Base-by-base conservation (phyloP, 37 sponge, comb jelly and placozoan species). In the Axinella damicornis region DNA sequence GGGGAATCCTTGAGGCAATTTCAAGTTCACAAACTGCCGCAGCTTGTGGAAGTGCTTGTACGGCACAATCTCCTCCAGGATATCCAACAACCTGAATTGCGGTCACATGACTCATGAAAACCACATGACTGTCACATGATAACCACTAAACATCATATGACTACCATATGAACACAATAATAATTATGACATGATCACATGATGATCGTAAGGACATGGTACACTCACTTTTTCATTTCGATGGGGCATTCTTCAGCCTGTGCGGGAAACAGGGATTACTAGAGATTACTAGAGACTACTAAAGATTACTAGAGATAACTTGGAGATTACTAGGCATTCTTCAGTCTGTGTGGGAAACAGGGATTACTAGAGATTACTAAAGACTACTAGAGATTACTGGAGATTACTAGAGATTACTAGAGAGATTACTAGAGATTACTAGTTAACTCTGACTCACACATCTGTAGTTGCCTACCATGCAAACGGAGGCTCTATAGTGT, bases 41-140 rank as follows among this genome's bases (percentile, higher is more conserved):
- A 97, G 64, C 76, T 97, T 97, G 74, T 89, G 86, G 71, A 97
- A 97, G 75, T 97, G 97, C 57, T 94, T 97, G 57, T 95, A 94
- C 5, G 98, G 98, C 36, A 82, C 92, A 34, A 97, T 92, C 2
- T 92, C 92, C 67, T 94, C 95, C 31, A 97, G 82, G 15, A 97
- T 92, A 37, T 94, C 96, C 65, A 97, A 54, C 53, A 97, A 74
- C 69, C 92, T 92, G 71, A 17, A 68, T 32, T 46, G 46, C 18
- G 30, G 17, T 66, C 27, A 17, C 67, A 66, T 27, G 67, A 24
- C 67, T n/a, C 65, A 9, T 33, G 12, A 74, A 27, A 69, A 35
- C 6, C 22, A 68, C 20, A 68, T 32, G 4, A 9, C 18, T 19
- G 46, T 46, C 46, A 46, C 46, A 46, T 46, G 46, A 46, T 9